phyloP scores from a whole-genome alignment of 2,888 invertebrate genomes.

The Drosophila pullipes region DNA sequence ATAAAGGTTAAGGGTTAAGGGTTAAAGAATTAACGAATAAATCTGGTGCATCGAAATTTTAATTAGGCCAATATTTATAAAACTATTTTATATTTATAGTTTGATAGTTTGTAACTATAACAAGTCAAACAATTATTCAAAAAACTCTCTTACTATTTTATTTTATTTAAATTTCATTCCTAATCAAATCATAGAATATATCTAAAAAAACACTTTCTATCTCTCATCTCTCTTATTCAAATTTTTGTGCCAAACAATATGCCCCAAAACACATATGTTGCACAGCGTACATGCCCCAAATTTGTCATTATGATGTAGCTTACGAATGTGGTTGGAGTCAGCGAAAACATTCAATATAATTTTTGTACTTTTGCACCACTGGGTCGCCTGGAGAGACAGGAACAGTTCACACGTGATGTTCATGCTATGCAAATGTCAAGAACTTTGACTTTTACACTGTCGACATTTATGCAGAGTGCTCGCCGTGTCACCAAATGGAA shows the following conservation, averaged over 20 bases:
- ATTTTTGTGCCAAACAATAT: neutral
- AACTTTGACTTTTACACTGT: conserved; percentile 52
- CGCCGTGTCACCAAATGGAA: conserved; percentile 55
- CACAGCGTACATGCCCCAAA: neutral
- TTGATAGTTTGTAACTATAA: neutral
- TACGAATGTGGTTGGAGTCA: conserved; percentile 7
- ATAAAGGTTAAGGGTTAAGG: neutral
- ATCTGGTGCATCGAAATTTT: neutral
- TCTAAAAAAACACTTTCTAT: neutral
- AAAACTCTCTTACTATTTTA: neutral
- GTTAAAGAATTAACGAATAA: neutral
- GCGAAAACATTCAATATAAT: conserved; percentile 47
- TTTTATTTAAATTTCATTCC: neutral
- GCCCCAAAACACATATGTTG: conserved; percentile 8
- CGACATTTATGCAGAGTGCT: conserved; percentile 49
- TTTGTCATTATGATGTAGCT: conserved; percentile 17
- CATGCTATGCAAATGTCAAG: conserved; percentile 55
- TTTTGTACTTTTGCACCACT: conserved; percentile 21
- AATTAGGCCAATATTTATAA: neutral
- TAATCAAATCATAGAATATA: neutral
- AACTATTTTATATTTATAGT: neutral
- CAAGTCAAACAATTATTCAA: neutral
- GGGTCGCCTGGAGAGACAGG: conserved; percentile 20
- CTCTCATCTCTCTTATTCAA: neutral
- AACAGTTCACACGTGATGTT: conserved; percentile 37